phyloP scores from a whole-genome alignment of 2,888 invertebrate species.

The Pammene fasciana region DNA sequence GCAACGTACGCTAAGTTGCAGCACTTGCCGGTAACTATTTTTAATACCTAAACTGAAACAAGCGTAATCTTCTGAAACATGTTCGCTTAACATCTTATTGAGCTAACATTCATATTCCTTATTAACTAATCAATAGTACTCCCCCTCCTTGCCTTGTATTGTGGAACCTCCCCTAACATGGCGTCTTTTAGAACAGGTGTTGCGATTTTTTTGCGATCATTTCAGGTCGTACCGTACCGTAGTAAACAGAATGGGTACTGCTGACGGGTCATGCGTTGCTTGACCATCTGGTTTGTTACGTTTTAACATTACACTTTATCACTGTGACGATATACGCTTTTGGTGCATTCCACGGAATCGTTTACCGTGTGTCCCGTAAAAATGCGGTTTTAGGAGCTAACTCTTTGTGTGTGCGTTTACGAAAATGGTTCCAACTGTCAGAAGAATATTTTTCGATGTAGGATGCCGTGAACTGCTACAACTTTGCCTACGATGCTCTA shows the following conservation, averaged over 20 bases:
- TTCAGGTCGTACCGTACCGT: slow-evolving; percentile 73
- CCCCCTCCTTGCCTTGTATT: slow-evolving; percentile 20
- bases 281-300: slow-evolving; percentile 77
- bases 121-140: slow-evolving; percentile 22
- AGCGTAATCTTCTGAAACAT: too few species aligned
- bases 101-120: not conserved
- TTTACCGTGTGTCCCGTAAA: too few species aligned
- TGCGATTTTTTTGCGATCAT: slow-evolving; percentile 72
- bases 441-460: too few species aligned
- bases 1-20: too few species aligned
- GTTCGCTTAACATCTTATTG: too few species aligned
- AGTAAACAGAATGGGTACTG: slow-evolving; percentile 63
- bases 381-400: too few species aligned
- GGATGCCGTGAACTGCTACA: too few species aligned
- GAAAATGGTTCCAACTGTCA: too few species aligned
- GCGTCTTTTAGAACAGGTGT: slow-evolving; percentile 43
- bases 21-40: too few species aligned
- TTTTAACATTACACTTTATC: slow-evolving; percentile 49
- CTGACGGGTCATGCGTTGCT: slow-evolving; percentile 72
- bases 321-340: slow-evolving; percentile 22
- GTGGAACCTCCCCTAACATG: slow-evolving; percentile 28
- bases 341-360: not conserved
- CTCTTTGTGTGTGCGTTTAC: too few species aligned
- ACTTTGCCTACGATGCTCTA: too few species aligned
- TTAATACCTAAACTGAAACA: too few species aligned